Conservation (phyloP, 37 sponge, comb jelly and placozoan genomes). For the Oopsacas minuta region DNA sequence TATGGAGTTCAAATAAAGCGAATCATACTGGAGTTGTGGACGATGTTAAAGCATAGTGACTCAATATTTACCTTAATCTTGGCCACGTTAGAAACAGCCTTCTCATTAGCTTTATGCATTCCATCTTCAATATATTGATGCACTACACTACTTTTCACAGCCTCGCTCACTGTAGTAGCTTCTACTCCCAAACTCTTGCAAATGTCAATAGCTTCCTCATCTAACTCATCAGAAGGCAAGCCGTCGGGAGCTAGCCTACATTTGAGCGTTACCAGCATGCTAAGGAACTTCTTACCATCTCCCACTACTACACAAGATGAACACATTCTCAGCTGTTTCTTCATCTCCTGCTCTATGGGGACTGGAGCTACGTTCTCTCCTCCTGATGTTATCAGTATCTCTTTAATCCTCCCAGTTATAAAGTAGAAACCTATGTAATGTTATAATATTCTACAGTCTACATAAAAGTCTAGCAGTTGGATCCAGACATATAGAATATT, state of each 20-base stretch:
- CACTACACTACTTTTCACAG: conserved; percentile 40
- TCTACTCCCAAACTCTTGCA: background rate
- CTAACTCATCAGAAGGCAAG: conserved; percentile 41
- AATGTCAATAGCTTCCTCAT: conserved; percentile 1
- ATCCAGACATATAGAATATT: too few species aligned
- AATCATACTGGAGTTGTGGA: too few species aligned
- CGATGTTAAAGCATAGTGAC: too few species aligned
- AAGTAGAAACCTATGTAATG: conserved; percentile 43
- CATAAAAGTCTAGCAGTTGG: too few species aligned
- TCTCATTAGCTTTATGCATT: conserved; percentile 42
- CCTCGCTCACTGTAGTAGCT: conserved; percentile 39
- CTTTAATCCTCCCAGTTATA: conserved; percentile 87
- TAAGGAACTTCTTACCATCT: conserved; percentile 73
- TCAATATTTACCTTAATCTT: background rate
- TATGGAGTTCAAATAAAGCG: too few species aligned
- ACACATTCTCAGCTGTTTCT: conserved; percentile 42
- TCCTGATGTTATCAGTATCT: conserved; percentile 86
- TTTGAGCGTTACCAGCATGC: conserved; percentile 70
- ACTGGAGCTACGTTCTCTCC: conserved; percentile 97
- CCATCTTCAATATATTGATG: conserved; percentile 48
- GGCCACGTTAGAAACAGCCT: background rate
- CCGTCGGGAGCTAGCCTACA: conserved; percentile 26
- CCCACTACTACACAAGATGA: conserved; percentile 74
- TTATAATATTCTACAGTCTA: too few species aligned
- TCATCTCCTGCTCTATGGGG: conserved; percentile 59